Evolutionary conservation across 2,888 invertebrate species (phyloP).

Genomic region (Megastigmus dorsalis): DNA sequence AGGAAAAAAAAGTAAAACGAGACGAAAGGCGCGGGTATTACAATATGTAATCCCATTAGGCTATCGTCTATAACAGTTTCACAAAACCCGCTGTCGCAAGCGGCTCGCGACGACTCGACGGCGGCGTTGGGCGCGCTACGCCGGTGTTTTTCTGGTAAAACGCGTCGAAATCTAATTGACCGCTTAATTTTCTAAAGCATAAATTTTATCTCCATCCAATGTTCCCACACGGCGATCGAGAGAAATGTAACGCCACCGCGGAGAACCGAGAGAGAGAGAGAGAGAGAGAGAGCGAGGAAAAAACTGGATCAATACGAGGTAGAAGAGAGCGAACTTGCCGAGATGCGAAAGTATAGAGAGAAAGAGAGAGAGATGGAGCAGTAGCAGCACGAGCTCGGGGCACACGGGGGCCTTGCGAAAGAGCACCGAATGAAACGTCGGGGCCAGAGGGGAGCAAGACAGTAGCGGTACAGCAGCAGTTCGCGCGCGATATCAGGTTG

Average conservation of each 20-base stretch:
- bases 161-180: conserved; percentile 1
- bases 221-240: conserved; percentile 29
- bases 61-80: no score
- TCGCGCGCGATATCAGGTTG: conserved; percentile 26
- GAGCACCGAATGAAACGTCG: no score
- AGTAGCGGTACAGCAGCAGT: no score
- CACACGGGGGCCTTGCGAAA: conserved; percentile 12
- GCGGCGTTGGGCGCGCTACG: no score
- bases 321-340: neutral
- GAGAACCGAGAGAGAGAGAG: neutral
- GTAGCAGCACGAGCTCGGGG: no score
- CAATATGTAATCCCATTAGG: no score
- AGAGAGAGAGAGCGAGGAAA: conserved; percentile 3
- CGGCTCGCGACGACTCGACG: no score
- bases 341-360: conserved; percentile 26
- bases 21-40: no score
- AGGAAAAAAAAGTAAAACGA: no score
- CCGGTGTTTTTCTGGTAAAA: no score
- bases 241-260: conserved; percentile 22
- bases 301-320: conserved; percentile 40
- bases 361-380: no score
- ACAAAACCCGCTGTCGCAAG: neutral
- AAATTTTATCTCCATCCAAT: conserved; percentile 24
- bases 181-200: conserved; percentile 26
- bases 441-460: no score